Evolutionary conservation across 2,797 vertebrate genomes (phyloP).

Genomic region (Gambelia wislizenii): DNA sequence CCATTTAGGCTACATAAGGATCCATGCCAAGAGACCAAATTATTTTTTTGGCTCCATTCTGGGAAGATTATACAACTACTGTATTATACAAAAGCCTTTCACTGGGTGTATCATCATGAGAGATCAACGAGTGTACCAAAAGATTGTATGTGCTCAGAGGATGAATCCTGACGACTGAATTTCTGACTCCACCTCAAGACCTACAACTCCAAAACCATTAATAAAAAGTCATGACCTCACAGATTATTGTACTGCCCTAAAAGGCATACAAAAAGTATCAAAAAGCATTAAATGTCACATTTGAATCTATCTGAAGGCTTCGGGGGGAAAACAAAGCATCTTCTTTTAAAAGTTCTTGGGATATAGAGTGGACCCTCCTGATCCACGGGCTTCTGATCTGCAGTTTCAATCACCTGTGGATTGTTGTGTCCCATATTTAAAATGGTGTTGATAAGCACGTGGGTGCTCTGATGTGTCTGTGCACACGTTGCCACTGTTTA

Average conservation of each 20-base stretch:
- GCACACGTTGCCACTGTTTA: too few species aligned
- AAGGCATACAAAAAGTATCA: not conserved
- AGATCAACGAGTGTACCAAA: not conserved
- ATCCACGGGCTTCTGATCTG: too few species aligned
- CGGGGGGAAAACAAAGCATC: not conserved
- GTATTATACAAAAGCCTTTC: not conserved
- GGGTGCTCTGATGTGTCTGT: too few species aligned
- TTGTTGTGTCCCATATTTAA: too few species aligned
- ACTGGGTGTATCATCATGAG: too few species aligned
- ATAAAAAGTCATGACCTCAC: not conserved
- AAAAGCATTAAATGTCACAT: not conserved
- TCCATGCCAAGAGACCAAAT: not conserved
- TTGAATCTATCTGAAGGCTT: not conserved
- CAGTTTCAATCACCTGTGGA: too few species aligned
- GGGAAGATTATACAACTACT: not conserved
- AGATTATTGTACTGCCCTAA: not conserved
- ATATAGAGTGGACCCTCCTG: too few species aligned
- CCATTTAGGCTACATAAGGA: not conserved
- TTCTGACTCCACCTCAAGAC: not conserved
- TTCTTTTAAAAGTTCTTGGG: not conserved
- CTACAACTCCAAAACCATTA: not conserved
- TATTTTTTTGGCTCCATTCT: not conserved
- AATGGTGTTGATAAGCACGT: too few species aligned
- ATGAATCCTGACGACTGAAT: not conserved
- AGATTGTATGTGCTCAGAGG: not conserved